Base-by-base conservation (phyloP, 2,113 vertebrate species). In the Onychostruthus taczanowskii region DNA sequence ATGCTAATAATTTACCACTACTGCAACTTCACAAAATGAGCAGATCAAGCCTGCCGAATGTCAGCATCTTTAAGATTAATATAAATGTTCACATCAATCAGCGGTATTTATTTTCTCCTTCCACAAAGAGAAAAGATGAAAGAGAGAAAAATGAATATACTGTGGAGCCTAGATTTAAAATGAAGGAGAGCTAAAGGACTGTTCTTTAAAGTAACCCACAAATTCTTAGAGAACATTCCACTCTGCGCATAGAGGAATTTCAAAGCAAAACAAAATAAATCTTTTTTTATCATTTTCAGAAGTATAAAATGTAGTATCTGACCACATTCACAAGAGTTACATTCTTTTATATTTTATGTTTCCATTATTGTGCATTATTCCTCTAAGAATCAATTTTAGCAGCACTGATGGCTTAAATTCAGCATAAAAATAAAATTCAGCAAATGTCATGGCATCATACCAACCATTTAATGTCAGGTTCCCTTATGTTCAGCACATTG, bases 391-490 rank as follows among this genome's bases (percentile, higher is more conserved):
- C 83, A 96, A 97, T 96, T 96, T 96, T 96, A 96, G 93, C 59
- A 82, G 73, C 83, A 78, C 87, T 87, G 80, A 87, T 95, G 91
- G 87, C 90, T 96, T 96, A 96, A 96, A 96, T 92, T 94, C 92
- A 94, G 87, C 70, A 93, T 85, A 95, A 97, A 97, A 97, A 95
- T 96, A 97, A 97, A 97, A 97, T 92, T 91, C 82, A 94, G 92
- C 90, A 98, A 98, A 97, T 97, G 95, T 95, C 94, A 97, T 96
- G 90, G 97, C 97, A 98, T 89, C 35, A 2, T 94, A 95, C 95
- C 96, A 98, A 95, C 91, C 81, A 97, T 96, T 97, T 96, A 97
- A 97, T 98, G 96, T 97, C 97, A 98, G 79, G 37, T 98, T 97
- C 76, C 95, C 97, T 97, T 97, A 97, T 95, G 97, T 95, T 97